These are phyloP conservation scores for Lutraria rhynchaena DNA, from an alignment of 1,140 invertebrate species.

Conservation along the genomic window DNA sequence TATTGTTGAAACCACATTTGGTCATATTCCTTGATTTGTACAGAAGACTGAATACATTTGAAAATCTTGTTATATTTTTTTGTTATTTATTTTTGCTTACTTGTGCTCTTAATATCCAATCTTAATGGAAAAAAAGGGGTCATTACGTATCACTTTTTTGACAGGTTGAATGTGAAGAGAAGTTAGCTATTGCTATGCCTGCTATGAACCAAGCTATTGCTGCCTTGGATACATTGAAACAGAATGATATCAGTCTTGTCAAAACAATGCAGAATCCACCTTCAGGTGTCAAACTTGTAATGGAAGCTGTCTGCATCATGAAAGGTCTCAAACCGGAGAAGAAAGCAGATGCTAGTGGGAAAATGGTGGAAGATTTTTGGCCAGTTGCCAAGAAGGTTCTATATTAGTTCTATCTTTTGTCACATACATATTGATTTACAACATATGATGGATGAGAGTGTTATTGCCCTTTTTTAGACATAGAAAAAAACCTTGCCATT, in stretches of 20 bases:
- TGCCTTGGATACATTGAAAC: slow-evolving; percentile 82
- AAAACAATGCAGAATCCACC: slow-evolving; percentile 81
- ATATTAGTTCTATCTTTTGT: no score
- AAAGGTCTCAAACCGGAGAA: slow-evolving; percentile 81
- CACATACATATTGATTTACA: neutral
- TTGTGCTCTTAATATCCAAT: no score
- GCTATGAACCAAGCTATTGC: slow-evolving; percentile 81
- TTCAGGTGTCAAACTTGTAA: slow-evolving; percentile 80
- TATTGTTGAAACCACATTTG: no score
- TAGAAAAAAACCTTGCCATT: no score
- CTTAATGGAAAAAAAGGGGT: no score
- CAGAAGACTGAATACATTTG: no score
- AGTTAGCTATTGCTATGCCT: slow-evolving; percentile 81
- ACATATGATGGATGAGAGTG: no score
- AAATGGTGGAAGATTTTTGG: slow-evolving; percentile 81
- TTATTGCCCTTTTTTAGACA: no score
- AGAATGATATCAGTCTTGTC: slow-evolving; percentile 82
- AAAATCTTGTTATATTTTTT: no score
- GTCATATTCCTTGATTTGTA: no score
- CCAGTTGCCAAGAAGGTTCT: slow-evolving; percentile 80
- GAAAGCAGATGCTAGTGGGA: slow-evolving; percentile 78
- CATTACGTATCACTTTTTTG: no score
- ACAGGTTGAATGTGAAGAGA: slow-evolving; percentile 82
- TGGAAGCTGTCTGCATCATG: slow-evolving; percentile 82
- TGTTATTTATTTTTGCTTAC: no score